These are phyloP conservation scores for Diogma glabrata DNA, from an alignment of 2,888 invertebrate genomes.

Conservation along the genomic window DNA sequence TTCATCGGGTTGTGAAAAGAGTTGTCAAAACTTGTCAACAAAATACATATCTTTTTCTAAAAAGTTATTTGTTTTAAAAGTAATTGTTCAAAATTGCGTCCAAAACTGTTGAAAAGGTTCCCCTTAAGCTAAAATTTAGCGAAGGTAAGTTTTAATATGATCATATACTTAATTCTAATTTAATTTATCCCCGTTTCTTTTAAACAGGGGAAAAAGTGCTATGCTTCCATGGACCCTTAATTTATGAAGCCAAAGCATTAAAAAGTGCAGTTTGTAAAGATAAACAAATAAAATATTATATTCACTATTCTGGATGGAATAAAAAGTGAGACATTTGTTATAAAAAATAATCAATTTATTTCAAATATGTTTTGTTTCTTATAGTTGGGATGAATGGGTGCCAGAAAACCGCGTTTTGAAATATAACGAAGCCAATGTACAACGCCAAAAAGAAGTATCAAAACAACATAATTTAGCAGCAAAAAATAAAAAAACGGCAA, in stretches of 20 bases:
- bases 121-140: no score
- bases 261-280: constrained; percentile 73
- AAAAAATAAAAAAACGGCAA: constrained; percentile 46
- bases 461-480: constrained; percentile 64
- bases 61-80: background rate
- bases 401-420: constrained; percentile 83
- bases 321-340: constrained; percentile 58
- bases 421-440: constrained; percentile 79
- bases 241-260: constrained; percentile 94
- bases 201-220: constrained; percentile 74
- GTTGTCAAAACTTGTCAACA: constrained; percentile 7
- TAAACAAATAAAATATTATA: constrained; percentile 79
- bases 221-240: constrained; percentile 91
- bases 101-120: no score
- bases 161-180: constrained; percentile 9
- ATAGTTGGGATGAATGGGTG: constrained; percentile 85
- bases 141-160: constrained; percentile 44
- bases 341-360: background rate
- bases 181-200: constrained; percentile 8
- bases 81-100: constrained; percentile 39
- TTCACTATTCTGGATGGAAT: constrained; percentile 97
- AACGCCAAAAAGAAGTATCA: constrained; percentile 76
- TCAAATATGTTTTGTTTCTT: constrained; percentile 22
- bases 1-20: background rate
- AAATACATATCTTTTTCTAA: background rate